Evolutionary conservation across 1,140 invertebrate species (phyloP), one percentile per base, ranked within the genome.

Genomic region (Acyrthosiphon pisum): DNA sequence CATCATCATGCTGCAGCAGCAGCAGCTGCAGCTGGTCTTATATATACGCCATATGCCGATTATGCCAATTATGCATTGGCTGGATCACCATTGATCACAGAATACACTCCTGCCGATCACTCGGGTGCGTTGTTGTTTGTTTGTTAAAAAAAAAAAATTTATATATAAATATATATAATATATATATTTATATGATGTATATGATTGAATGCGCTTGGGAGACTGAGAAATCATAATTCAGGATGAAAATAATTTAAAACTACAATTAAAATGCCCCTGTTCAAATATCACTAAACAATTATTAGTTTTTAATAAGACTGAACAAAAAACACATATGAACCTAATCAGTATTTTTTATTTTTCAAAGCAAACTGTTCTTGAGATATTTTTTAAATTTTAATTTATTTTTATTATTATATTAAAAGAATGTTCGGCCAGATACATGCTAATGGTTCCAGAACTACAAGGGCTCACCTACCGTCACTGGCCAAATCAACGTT

Each of bases 61-160:
- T 98, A 98, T 95, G 96, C 97, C 95, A 98, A 98, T 95, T 98
- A 98, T 95, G 98, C 98, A 60, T 96, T 98, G 93, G 96, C 97
- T 53, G 97, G 97, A 53, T 97, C 97, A 91, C 97, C 98, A 93
- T 96, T 98, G 94, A 96, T 98, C 94, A 97, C 97, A 94, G 98
- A 98, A 96, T 97, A 97, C 94, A 96, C 96, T 94, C 96, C 96
- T 94, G 96, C 97, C 93, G 98, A 98, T 96, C 97, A 98, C 97
- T 97, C 98, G 96, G 98, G 98, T 98, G 98, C 98, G 98, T 98
- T 98, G 95, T 98, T 98, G 97, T 97, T 97, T 96, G 97, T 97
- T 95, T 94, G 94, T 93, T 93, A 93, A 93, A 93, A 93, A 84
- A 86, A 93, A 53, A 81, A 50, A 35, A 50, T 46, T 26, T 48